Evolutionary conservation across 2,797 vertebrate species (phyloP).

Genomic region (Coendou prehensilis): DNA sequence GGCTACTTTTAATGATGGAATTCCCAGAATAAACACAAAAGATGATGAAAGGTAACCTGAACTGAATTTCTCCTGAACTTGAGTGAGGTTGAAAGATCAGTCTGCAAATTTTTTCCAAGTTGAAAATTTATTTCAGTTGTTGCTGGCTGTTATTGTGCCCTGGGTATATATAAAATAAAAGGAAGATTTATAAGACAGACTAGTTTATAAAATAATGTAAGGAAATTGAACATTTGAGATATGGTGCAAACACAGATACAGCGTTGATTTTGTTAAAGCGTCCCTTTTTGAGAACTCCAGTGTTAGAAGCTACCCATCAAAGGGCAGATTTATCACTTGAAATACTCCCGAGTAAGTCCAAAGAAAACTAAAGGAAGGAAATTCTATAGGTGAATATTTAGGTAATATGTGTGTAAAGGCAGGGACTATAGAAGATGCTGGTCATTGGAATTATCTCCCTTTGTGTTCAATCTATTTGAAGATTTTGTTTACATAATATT

Average conservation of each 20-base stretch:
- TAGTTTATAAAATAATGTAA: slow-evolving; percentile 52
- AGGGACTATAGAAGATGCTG: slow-evolving; percentile 81
- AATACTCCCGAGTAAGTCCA: slow-evolving; percentile 78
- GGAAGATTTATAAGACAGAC: slow-evolving; percentile 50
- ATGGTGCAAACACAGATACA: slow-evolving; percentile 52
- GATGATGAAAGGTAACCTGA: slow-evolving; percentile 72
- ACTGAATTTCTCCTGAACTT: slow-evolving; percentile 67
- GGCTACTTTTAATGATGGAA: slow-evolving; percentile 63
- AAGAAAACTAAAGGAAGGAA: slow-evolving; percentile 78
- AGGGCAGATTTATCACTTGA: slow-evolving; percentile 72
- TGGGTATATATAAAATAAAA: slow-evolving; percentile 61
- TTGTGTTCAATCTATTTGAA: slow-evolving; percentile 76
- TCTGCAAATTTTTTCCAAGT: slow-evolving; percentile 62
- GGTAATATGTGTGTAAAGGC: slow-evolving; percentile 75
- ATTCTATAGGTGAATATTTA: slow-evolving; percentile 81
- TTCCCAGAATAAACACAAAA: slow-evolving; percentile 78
- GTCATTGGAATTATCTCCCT: slow-evolving; percentile 79
- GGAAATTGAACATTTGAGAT: slow-evolving; percentile 75
- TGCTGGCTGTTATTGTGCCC: slow-evolving; percentile 52
- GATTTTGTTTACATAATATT: slow-evolving; percentile 71
- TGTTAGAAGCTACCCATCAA: slow-evolving; percentile 72
- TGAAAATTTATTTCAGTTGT: slow-evolving; percentile 66
- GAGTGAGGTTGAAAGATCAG: slow-evolving; percentile 56
- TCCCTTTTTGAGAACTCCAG: slow-evolving; percentile 74
- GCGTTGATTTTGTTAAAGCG: background rate